These are phyloP conservation scores for Bradypus variegatus DNA, from an alignment of 2,797 vertebrate genomes.

Conservation along the genomic window DNA sequence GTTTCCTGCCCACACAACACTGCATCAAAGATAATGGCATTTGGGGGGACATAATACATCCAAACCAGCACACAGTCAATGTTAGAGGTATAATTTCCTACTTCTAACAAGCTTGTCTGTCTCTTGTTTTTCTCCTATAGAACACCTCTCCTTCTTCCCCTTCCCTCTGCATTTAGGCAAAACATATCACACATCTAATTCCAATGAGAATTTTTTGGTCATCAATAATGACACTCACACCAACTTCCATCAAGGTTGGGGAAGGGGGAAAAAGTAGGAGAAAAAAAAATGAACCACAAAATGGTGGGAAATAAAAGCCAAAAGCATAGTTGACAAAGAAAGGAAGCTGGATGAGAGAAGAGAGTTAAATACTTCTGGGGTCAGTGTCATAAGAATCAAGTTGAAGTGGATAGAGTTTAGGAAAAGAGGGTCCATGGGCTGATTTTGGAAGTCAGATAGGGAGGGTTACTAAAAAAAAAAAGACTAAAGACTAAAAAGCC, in stretches of 20 bases:
- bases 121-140: background rate
- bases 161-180: background rate
- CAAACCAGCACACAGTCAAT: background rate
- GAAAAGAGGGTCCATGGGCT: background rate
- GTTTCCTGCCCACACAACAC: no score
- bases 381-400: background rate
- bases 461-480: background rate
- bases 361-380: background rate
- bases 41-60: no score
- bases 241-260: background rate
- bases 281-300: background rate
- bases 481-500: background rate
- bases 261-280: background rate
- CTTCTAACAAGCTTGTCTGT: background rate
- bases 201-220: background rate
- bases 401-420: background rate
- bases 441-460: background rate
- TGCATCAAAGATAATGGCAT: no score
- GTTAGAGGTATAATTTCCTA: background rate
- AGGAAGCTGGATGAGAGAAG: background rate
- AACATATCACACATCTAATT: background rate
- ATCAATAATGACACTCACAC: background rate
- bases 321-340: background rate
- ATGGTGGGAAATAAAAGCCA: background rate
- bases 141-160: background rate